Base-by-base conservation (phyloP, 2,113 vertebrate genomes). In the Bettongia penicillata region DNA sequence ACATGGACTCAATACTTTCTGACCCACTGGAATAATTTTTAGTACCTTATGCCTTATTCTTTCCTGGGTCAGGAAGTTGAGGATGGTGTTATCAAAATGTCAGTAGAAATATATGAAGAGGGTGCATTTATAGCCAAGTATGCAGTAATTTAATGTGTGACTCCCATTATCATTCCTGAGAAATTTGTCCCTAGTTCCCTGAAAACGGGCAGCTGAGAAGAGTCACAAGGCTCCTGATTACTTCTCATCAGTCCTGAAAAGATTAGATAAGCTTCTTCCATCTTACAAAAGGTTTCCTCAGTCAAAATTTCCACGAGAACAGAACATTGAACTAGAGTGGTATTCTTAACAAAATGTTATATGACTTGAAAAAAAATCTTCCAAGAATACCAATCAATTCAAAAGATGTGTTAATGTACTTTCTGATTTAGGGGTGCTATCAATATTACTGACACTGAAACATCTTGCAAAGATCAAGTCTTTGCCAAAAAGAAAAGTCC, bases 391-490 rank as follows among this genome's bases (percentile, higher is more conserved):
- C 51, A 90, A 96, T 10, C 4, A 93, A 61, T 97, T 97, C 26
- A 97, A 98, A 95, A 84, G 57, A 53, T 19, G 91, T 77, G 95
- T 97, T 96, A 95, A 96, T 53, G 55, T 23, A 95, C 48, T 77
- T 97, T 98, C 91, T 98, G 90, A 97, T 94, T 97, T 94, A 97
- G 55, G 91, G 31, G 43, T 96, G 96, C 24, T 92, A 95, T 96
- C 77, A 96, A 84, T 84, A 84, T 84, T 43, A 84, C 68, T 84
- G 68, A 84, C 68, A 84, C 68, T 84, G 68, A 84, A 84, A 96
- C 53, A 97, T 92, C 91, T 84, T 97, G 94, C 53, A 96, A 97
- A 98, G 61, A 91, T 49, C 91, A 92, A 97, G 37, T 24, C 16
- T 97, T 93, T 96, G 51, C 61, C 95, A 96, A 47, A 94, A 94